phyloP scores from a whole-genome alignment of 2,888 invertebrate genomes.

The Dysmachus trigonus region DNA sequence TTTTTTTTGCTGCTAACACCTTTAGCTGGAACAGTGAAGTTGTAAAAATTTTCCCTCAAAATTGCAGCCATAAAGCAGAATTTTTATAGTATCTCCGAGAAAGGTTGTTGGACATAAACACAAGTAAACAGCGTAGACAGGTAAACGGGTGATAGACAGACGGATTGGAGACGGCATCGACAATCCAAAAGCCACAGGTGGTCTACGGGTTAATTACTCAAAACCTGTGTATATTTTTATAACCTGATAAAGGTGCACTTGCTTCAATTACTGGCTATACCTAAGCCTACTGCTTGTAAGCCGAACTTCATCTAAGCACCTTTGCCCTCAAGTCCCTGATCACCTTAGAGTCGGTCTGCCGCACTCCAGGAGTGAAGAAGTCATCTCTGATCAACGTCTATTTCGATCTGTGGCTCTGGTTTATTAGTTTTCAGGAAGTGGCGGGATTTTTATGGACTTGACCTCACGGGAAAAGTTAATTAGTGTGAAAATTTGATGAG shows the following conservation, averaged over 20 bases:
- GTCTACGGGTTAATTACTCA: conserved; percentile 1
- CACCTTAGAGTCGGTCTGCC: not conserved
- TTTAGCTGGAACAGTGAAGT: not conserved
- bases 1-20: too few relatives aligned
- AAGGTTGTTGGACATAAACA: not conserved
- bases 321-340: not conserved
- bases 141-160: not conserved
- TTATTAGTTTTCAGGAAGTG: conserved; percentile 8
- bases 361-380: not conserved
- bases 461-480: conserved; percentile 21
- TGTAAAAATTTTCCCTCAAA: conserved; percentile 9
- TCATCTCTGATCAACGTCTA: not conserved
- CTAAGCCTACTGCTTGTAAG: not conserved
- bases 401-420: not conserved
- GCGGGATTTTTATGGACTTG: conserved; percentile 1
- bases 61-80: not conserved
- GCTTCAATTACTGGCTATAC: not conserved
- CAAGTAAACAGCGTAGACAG: not conserved
- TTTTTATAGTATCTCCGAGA: not conserved
- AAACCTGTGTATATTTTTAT: not conserved
- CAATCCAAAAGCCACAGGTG: conserved; percentile 7
- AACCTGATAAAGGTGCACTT: conserved; percentile 14
- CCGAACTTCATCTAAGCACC: not conserved
- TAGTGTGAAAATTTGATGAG: conserved; percentile 19
- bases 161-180: not conserved